Percentiles rank a stretch among this genome's conserved stretches.
Evolutionary conservation across 30 jellyfish, hydroid and myxozoan species (phyloP).

Genomic region (Sanderia malayensis): DNA sequence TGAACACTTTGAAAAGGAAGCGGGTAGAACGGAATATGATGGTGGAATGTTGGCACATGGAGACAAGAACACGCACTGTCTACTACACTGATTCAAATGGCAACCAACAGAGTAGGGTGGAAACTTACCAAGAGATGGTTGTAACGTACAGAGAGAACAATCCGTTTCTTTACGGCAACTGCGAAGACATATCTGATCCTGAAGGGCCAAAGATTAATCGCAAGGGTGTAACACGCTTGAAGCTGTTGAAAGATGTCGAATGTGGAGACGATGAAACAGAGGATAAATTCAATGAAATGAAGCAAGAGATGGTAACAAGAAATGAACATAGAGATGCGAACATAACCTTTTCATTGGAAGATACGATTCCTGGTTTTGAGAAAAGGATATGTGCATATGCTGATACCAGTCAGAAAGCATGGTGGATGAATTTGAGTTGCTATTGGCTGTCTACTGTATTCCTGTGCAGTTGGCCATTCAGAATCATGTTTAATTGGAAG

Average conservation of each 20-base stretch:
- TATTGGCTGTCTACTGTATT: slow-evolving; percentile 39
- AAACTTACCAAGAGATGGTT: slow-evolving; percentile 51
- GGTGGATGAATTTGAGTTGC: slow-evolving; percentile 48
- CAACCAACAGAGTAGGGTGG: slow-evolving; percentile 33
- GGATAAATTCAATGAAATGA: slow-evolving; percentile 19
- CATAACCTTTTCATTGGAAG: slow-evolving; percentile 7
- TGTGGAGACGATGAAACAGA: slow-evolving; percentile 58
- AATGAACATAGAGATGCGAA: slow-evolving; percentile 38
- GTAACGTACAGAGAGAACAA: slow-evolving; percentile 32
- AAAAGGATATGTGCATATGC: slow-evolving; percentile 40
- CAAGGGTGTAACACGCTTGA: slow-evolving; percentile 38
- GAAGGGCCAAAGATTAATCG: slow-evolving; percentile 15
- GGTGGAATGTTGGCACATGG: slow-evolving; percentile 60
- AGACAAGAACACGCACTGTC: slow-evolving; percentile 42
- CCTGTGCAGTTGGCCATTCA: slow-evolving; percentile 49
- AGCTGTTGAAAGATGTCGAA: slow-evolving; percentile 25
- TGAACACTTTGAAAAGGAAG: slow-evolving; percentile 4
- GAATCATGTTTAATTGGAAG: slow-evolving; percentile 20
- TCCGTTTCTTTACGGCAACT: slow-evolving; percentile 17
- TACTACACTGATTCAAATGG: slow-evolving; percentile 54
- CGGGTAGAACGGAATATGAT: slow-evolving; percentile 5
- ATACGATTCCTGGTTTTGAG: slow-evolving; percentile 45
- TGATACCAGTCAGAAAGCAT: slow-evolving; percentile 24
- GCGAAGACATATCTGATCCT: slow-evolving; percentile 40
- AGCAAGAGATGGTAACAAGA: slow-evolving; percentile 24